Evolutionary conservation across 1,140 invertebrate genomes (phyloP), one percentile per base, ranked within the genome.

Genomic region (Pectinophora gossypiella): DNA sequence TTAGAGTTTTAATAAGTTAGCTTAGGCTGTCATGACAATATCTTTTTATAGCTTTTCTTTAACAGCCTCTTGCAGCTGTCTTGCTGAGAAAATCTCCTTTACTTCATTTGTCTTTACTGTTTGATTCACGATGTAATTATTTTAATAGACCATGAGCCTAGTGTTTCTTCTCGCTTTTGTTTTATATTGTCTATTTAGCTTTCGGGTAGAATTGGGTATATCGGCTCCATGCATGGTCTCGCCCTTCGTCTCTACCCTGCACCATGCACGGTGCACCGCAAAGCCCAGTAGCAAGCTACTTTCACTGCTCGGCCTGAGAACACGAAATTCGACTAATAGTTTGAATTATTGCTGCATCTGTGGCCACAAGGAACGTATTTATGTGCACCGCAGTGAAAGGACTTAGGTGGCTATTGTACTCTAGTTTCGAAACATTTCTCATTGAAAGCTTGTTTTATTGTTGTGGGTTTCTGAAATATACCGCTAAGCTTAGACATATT

Each of bases 261-360:
- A 27, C 51, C 54, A 42, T 40, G n/a, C 38, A 7, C 38, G 49
- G 22, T 55, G 56, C 59, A 43, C 46, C 38, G 60, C 56, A 57
- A 83, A 82, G 70, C 76, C 82, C 75, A 78, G 82, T 83, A 85
- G 82, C 78, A 49, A 54, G 44, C 66, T 56, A 84, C 82, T 85
- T 85, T 85, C 79, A 78, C 82, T 72, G 52, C 47, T 70, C 48
- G 53, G 51, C 61, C 55, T 56, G 59, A 55, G 58, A 85, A 80
- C 81, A 79, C 72, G 76, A 85, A 82, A 68, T 79, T 80, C 78
- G 77, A 81, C 79, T 85, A 83, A 81, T 83, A 76, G 68, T 69
- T 72, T 77, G 72, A 82, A 72, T 76, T 83, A 81, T 81, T 74
- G 59, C 67, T 63, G 60, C 61, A 44, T 61, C 56, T 51, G 44